Evolutionary conservation across 2,113 vertebrate genomes (phyloP).

Genomic region (Aphelocoma coerulescens): DNA sequence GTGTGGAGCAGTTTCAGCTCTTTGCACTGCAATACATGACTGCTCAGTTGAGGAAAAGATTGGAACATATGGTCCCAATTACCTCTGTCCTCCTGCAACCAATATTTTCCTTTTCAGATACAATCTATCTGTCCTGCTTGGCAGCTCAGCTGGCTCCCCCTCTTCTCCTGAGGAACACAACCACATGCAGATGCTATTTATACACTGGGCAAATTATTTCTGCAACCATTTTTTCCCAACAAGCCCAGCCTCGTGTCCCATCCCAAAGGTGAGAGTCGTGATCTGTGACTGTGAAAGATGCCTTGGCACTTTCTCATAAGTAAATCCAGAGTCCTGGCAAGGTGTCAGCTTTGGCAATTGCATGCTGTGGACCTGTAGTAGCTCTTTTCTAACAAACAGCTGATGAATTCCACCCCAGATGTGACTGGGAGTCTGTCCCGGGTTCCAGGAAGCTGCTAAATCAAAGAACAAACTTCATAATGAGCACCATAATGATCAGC

Average conservation of each 20-base stretch:
- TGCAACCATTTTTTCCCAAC: not conserved
- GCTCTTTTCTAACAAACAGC: not conserved
- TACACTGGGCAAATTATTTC: not conserved
- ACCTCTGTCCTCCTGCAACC: not conserved
- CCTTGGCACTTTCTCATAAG: not conserved
- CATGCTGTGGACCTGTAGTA: not conserved
- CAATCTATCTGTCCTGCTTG: not conserved
- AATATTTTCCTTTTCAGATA: not conserved
- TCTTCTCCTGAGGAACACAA: not conserved
- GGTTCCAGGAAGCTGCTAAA: not conserved
- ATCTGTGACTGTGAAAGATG: not conserved
- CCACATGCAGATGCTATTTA: not conserved
- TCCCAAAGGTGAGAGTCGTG: not conserved
- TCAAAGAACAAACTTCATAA: not conserved
- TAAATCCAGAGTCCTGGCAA: not conserved
- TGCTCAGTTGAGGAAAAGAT: not conserved
- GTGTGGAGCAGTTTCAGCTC: not conserved
- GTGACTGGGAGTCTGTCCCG: not conserved
- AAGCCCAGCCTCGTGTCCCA: not conserved
- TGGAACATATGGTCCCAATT: not conserved
- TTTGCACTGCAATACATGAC: not conserved
- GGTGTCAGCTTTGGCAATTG: not conserved
- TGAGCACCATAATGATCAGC: not conserved
- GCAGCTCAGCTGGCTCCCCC: not conserved
- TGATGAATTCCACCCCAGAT: not conserved